Conservation (phyloP, 64 coral and sea anemone genomes). For the Montipora efflorescens region DNA sequence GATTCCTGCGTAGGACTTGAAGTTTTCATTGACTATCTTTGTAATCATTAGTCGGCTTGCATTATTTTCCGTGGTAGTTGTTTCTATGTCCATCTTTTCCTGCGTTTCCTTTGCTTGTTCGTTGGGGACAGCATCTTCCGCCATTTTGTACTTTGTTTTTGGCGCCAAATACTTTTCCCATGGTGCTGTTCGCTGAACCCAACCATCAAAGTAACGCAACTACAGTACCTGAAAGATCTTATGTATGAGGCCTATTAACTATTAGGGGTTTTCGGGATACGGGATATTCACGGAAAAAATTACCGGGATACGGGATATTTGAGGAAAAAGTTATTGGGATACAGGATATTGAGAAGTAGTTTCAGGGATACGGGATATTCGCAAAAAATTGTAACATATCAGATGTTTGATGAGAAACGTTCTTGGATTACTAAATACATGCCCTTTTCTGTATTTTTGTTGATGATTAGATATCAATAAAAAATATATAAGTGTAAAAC, state of each 20-base stretch:
- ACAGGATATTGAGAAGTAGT: slow-evolving; percentile 22
- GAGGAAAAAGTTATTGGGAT: slow-evolving; percentile 12
- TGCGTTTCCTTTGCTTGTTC: not conserved
- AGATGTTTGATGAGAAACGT: too few species aligned
- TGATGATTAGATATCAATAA: too few species aligned
- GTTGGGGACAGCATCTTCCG: slow-evolving; percentile 26
- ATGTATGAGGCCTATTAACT: not conserved
- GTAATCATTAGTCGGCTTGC: slow-evolving; percentile 91
- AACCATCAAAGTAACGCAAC: not conserved
- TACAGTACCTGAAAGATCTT: too few species aligned
- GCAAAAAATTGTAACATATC: too few species aligned
- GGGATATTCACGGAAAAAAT: slow-evolving; percentile 2
- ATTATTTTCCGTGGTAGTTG: not conserved
- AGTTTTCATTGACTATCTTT: slow-evolving; percentile 99
- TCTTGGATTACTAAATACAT: too few species aligned
- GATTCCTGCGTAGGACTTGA: slow-evolving; percentile 94
- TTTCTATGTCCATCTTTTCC: slow-evolving; percentile 43
- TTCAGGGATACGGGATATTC: slow-evolving; percentile 11
- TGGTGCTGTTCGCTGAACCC: not conserved
- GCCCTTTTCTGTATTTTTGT: too few species aligned
- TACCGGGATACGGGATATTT: slow-evolving; percentile 15
- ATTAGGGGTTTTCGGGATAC: slow-evolving; percentile 30
- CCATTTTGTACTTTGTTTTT: slow-evolving; percentile 31
- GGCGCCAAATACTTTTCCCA: slow-evolving; percentile 47
- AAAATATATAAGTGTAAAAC: too few species aligned